Conservation (phyloP, 2,797 vertebrate species). For the Alectoris magna region DNA sequence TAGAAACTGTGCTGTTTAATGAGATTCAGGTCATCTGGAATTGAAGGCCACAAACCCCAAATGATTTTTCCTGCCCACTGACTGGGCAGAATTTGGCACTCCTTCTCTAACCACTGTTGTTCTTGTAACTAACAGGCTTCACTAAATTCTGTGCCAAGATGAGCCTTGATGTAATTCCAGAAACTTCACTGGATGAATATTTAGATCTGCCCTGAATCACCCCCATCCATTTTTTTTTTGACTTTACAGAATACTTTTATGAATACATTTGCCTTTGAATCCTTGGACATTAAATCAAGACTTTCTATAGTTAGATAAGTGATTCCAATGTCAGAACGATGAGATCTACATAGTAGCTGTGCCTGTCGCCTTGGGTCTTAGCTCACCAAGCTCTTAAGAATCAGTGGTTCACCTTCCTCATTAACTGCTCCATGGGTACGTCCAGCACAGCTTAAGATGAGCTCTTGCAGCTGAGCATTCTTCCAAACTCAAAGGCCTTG, state of each 20-base stretch:
- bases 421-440: not conserved
- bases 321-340: not conserved
- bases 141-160: conserved; percentile 16
- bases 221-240: not conserved
- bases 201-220: conserved; percentile 21
- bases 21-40: not conserved
- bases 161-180: conserved; percentile 28
- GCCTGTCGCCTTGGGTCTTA: not conserved
- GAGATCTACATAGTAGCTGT: not conserved
- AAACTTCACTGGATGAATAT: not conserved
- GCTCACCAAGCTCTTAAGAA: not conserved
- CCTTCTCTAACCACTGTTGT: not conserved
- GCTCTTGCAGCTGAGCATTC: not conserved
- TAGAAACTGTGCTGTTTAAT: not conserved
- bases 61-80: not conserved
- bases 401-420: not conserved
- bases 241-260: not conserved
- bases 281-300: not conserved
- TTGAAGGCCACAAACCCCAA: not conserved
- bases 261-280: not conserved
- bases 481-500: not conserved
- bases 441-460: not conserved
- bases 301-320: not conserved
- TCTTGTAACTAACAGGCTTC: not conserved
- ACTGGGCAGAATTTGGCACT: not conserved